These are phyloP conservation scores for Rhadinocentrus ornatus DNA, from an alignment of 2,797 vertebrate species.

Conservation along the genomic window DNA sequence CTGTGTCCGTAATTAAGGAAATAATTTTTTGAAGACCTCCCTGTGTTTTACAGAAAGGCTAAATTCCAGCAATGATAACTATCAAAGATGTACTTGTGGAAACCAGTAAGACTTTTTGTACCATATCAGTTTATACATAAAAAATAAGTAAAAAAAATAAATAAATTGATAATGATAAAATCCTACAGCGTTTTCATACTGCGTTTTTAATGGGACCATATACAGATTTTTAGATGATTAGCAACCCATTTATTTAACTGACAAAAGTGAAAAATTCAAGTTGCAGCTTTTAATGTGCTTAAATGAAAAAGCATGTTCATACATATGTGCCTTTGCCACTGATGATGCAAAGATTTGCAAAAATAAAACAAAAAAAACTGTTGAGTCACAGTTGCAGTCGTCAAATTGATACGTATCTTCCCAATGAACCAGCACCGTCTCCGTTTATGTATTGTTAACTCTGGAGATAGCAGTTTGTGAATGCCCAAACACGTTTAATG, in stretches of 20 bases:
- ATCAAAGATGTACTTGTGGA: neutral
- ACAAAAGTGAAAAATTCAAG: neutral
- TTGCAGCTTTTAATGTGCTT: neutral
- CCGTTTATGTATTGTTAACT: conserved; percentile 32
- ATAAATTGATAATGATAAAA: too few relatives aligned
- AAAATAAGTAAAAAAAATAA: too few relatives aligned
- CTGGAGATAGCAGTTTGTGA: conserved; percentile 28
- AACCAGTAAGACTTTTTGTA: neutral
- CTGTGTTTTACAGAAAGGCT: neutral
- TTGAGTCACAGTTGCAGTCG: conserved; percentile 16
- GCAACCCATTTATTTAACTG: neutral
- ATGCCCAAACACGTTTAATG: conserved; percentile 64
- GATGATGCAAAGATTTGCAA: neutral
- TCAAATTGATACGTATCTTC: conserved; percentile 15
- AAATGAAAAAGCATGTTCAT: fast-evolving
- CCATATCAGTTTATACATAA: neutral
- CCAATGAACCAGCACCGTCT: conserved; percentile 36
- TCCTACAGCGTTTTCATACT: neutral
- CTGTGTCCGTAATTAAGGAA: neutral
- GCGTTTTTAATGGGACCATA: neutral
- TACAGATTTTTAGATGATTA: neutral
- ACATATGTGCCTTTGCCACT: neutral
- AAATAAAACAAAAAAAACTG: conserved; percentile 3
- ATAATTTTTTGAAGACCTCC: neutral
- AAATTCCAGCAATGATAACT: neutral